Base-by-base conservation (phyloP, 2,797 vertebrate species). In the Dipus sagitta region DNA sequence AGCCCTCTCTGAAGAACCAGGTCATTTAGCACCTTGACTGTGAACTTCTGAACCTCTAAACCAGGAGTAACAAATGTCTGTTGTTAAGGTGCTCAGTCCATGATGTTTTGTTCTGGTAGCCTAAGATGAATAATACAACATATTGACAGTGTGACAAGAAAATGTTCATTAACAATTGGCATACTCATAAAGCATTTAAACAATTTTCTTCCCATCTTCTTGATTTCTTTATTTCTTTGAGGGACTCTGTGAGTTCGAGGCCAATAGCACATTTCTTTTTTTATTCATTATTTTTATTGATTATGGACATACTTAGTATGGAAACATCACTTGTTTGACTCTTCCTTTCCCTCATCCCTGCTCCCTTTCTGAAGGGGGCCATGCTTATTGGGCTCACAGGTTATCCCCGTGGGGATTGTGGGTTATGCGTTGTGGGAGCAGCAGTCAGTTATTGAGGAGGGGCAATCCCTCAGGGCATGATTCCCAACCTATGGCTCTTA, bases 141-240 rank as follows among this genome's bases (percentile, higher is more conserved):
- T 34, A 32, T 60, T 75, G 42, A 15, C 42, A 70, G 11, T 47
- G 78, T 92, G 47, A 90, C 28, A 82, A 83, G 30, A 28, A 9
- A 64, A 32, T 86, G 65, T 90, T 42, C 42, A 89, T 54, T 64
- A 92, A 81, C 11, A 64, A 78, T 42, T 3, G n/a, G 34, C 47
- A 78, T 32, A 8, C 72, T 58, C 42, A 79, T 82, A 85, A 95
- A 42, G 54, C 65, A 68, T 68, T 52, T 78, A 89, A 67, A 14
- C 62, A 72, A 77, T 90, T 94, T 75, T 70, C 79, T 86, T 77
- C 24, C 81, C 4, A 65, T 68, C 17, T 81, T 76, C 34, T 26
- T 90, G 52, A 83, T 47, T 68, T 76, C 60, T 54, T 47, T 75
- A 13, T 86, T 68, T 95, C 62, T 54, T 78, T 26, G 28, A 81